phyloP scores from a whole-genome alignment of 23 tunicate species.

The Corella eumyota region DNA sequence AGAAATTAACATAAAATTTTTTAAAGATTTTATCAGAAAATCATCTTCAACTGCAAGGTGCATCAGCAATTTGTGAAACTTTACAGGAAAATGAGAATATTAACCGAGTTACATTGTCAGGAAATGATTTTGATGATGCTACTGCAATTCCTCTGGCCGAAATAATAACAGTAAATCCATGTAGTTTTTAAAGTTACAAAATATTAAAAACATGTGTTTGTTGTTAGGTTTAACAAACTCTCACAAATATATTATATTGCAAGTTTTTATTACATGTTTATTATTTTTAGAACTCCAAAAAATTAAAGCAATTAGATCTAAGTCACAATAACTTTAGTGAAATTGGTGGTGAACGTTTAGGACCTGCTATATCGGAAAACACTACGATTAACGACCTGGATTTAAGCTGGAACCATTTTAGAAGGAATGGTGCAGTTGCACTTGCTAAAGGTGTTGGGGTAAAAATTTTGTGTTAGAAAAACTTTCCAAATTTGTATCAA shows the following conservation, averaged over 20 bases:
- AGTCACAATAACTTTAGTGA: constrained; percentile 79
- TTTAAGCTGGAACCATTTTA: constrained; percentile 93
- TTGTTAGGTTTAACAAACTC: too few relatives aligned
- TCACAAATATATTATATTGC: too few relatives aligned
- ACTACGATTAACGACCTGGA: constrained; percentile 83
- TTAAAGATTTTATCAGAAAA: constrained; percentile 72
- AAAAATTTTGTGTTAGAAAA: constrained; percentile 11
- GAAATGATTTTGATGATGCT: constrained; percentile 69
- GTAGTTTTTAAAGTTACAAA: too few relatives aligned
- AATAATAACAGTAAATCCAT: constrained; percentile 28
- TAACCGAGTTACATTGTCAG: constrained; percentile 69
- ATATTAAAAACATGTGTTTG: too few relatives aligned
- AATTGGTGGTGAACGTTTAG: constrained; percentile 50
- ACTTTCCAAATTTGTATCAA: too few relatives aligned
- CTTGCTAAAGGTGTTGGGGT: constrained; percentile 88
- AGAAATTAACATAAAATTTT: background rate
- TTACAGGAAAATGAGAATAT: constrained; percentile 80
- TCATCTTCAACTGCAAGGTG: constrained; percentile 50
- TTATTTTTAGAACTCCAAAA: constrained; percentile 63
- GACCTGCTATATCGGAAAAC: constrained; percentile 88
- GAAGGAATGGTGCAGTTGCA: constrained; percentile 60
- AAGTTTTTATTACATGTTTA: too few relatives aligned
- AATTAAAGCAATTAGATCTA: constrained; percentile 63
- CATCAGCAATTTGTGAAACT: constrained; percentile 54
- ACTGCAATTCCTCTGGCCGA: constrained; percentile 69